Conservation (phyloP, 2,888 invertebrate species). For the Calameuta pallipes region DNA sequence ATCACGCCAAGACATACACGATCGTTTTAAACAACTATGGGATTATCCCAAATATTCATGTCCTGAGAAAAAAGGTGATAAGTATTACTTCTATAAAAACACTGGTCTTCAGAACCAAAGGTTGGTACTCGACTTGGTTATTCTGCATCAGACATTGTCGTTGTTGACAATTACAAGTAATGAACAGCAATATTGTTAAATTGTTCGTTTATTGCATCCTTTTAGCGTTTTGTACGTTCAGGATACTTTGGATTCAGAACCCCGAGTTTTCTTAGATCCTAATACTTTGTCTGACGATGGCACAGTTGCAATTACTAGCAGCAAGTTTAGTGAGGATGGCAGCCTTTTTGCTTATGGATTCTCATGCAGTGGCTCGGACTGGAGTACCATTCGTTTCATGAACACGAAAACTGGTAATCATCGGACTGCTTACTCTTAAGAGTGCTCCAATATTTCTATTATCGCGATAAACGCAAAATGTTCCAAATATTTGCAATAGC, state of each 20-base stretch:
- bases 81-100: conserved; percentile 93
- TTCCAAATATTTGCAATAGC: not conserved
- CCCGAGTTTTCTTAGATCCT: conserved; percentile 93
- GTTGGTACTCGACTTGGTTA: conserved; percentile 65
- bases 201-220: conserved; percentile 1
- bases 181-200: not conserved
- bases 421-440: not conserved
- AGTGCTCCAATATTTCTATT: not conserved
- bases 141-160: conserved; percentile 39
- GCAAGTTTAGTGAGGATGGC: conserved; percentile 90
- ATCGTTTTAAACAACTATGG: conserved; percentile 89
- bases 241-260: conserved; percentile 80
- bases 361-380: conserved; percentile 95
- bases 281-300: conserved; percentile 93
- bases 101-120: conserved; percentile 97
- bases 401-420: conserved; percentile 76
- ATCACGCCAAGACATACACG: conserved; percentile 78
- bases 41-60: conserved; percentile 96
- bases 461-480: not conserved
- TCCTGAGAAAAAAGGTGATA: conserved; percentile 83
- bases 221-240: conserved; percentile 90
- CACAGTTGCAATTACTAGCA: conserved; percentile 81
- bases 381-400: conserved; percentile 90
- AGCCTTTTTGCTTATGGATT: conserved; percentile 90
- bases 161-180: not conserved